These are phyloP conservation scores for Arctopsyche grandis DNA, from an alignment of 1,140 invertebrate genomes.

Conservation along the genomic window DNA sequence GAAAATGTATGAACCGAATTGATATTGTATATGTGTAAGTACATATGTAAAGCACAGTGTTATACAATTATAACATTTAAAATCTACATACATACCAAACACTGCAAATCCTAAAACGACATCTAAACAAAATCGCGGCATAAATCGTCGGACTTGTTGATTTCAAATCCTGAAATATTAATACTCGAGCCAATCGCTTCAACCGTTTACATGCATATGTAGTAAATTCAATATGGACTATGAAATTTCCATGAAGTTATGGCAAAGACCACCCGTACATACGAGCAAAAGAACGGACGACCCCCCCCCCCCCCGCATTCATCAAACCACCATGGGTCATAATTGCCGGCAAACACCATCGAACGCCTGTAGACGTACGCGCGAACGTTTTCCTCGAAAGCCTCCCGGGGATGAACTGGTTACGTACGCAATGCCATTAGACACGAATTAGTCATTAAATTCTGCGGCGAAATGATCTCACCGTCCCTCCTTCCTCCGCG, in stretches of 20 bases:
- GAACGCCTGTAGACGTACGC: not conserved
- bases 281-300: not conserved
- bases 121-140: too few relatives aligned
- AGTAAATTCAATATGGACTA: not conserved
- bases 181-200: too few relatives aligned
- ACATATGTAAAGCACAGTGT: too few relatives aligned
- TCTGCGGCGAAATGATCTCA: conserved; percentile 46
- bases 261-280: conserved; percentile 9
- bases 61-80: too few relatives aligned
- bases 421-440: conserved; percentile 48
- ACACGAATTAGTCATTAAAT: conserved; percentile 54
- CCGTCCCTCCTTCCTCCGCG: conserved; percentile 16
- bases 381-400: not conserved
- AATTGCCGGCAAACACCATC: not conserved
- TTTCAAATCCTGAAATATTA: too few relatives aligned
- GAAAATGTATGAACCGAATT: too few relatives aligned
- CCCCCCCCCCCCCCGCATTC: not conserved
- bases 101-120: too few relatives aligned
- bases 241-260: not conserved
- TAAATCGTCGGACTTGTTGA: too few relatives aligned
- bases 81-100: too few relatives aligned
- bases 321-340: not conserved
- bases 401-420: conserved; percentile 19
- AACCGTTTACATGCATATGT: not conserved
- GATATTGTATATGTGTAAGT: too few relatives aligned